Evolutionary conservation across 2,797 vertebrate genomes (phyloP).

Genomic region (Urosaurus nigricauda): DNA sequence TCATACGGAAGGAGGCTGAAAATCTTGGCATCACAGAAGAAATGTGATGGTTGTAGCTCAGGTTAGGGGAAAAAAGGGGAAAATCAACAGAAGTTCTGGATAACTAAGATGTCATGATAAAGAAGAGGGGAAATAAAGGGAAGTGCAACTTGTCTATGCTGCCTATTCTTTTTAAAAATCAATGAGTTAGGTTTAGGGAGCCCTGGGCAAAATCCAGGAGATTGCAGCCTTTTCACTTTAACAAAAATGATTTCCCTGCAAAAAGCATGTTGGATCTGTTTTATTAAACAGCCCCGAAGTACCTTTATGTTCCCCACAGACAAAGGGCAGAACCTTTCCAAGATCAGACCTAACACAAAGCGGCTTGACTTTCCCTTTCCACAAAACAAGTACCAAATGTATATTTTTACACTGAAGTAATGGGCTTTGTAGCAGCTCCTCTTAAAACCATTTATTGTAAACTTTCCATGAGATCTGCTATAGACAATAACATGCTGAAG

Average conservation of each 20-base stretch:
- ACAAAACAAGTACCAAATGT: conserved; percentile 59
- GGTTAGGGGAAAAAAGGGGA: conserved; percentile 9
- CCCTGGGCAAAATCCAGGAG: conserved; percentile 55
- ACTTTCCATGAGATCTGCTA: conserved; percentile 65
- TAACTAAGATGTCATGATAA: conserved; percentile 18
- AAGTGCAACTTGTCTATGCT: conserved; percentile 34
- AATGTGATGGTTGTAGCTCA: background rate
- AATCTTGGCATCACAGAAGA: background rate
- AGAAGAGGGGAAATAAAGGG: conserved; percentile 48
- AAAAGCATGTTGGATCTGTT: conserved; percentile 46
- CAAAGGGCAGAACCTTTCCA: conserved; percentile 34
- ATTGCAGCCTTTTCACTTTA: conserved; percentile 59
- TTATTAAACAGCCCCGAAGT: conserved; percentile 62
- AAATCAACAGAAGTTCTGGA: conserved; percentile 51
- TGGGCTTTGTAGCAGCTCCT: conserved; percentile 58
- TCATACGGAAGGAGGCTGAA: background rate
- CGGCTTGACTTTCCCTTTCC: conserved; percentile 47
- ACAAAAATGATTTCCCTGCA: conserved; percentile 63
- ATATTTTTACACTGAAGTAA: conserved; percentile 55
- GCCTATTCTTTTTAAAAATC: conserved; percentile 41
- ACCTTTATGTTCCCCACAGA: conserved; percentile 54
- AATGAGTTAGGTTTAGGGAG: conserved; percentile 33
- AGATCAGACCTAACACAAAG: conserved; percentile 38
- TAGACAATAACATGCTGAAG: conserved; percentile 74
- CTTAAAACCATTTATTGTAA: conserved; percentile 73